Evolutionary conservation across 2,113 vertebrate genomes (phyloP), one percentile per base, ranked within the genome.

Genomic region (Lycocorax pyrrhopterus): DNA sequence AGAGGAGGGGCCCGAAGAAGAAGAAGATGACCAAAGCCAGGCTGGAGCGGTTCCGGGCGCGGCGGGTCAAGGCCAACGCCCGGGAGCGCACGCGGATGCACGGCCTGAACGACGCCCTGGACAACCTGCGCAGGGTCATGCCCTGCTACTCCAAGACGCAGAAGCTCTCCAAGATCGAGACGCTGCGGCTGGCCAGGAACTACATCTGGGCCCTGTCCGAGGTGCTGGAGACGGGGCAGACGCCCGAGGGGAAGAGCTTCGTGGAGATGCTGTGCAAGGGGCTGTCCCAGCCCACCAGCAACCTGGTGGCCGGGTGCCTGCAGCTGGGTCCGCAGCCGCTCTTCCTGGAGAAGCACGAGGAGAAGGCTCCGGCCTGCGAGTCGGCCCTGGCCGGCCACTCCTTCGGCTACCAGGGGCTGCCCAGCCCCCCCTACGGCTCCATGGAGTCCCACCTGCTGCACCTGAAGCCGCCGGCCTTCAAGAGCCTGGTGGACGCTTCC

Each of bases 131-230:
- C 52, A 93, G 97, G 84, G 99, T 99, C 51, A 99, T 99, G 99
- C 99, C 99, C n/a, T 99, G 99, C 86, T 99, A 99, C 96, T 99
- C 99, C 87, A 99, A 99, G 82, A 99, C 99, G 4, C 99, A 99
- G 75, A 99, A 99, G 68, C 96, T 99, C 49, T 99, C 99, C 84
- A 99, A 99, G 96, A 99, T 99, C 23, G 99, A 99, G 96, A 99
- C 99, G 1, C 94, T 99, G 60, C 97, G 99, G 72, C 96, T 99
- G 55, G 99, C 99, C 15, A 98, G 98, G 93, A 99, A 99, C 90
- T 99, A 99, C 95, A 99, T 99, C 96, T 99, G 99, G 99, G 99
- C 99, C 60, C 97, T 99, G 89, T 99, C 99, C 1, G 99, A 99
- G 97, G 99, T 99, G 46, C 97, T 99, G 16, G 99, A 99, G 90